These are phyloP conservation scores for Lepidiolamprologus cunningtoni DNA, from an alignment of 2,113 vertebrate species.

Conservation along the genomic window DNA sequence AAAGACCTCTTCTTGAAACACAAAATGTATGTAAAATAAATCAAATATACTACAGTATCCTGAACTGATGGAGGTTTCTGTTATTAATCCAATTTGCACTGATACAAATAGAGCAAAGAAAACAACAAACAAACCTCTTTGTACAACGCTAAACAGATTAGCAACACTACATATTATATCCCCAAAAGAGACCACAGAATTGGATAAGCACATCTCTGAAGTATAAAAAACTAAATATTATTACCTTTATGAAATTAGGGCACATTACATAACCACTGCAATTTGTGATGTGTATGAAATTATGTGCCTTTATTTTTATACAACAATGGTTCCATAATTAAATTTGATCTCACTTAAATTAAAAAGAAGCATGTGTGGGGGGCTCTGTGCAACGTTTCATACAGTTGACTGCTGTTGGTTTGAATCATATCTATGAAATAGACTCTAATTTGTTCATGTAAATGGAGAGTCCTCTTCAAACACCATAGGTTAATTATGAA, in stretches of 20 bases:
- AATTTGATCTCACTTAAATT: neutral
- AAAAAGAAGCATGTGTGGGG: neutral
- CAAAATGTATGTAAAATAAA: neutral
- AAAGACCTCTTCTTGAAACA: neutral
- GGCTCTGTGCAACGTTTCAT: neutral
- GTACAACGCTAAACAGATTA: neutral
- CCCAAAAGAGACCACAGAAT: neutral
- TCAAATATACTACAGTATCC: neutral
- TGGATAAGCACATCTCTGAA: neutral
- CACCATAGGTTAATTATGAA: neutral
- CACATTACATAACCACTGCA: neutral
- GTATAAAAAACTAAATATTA: neutral
- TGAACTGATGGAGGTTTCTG: neutral
- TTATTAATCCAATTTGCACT: neutral
- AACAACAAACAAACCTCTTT: neutral
- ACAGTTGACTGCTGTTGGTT: neutral
- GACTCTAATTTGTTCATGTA: neutral
- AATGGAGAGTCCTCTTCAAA: neutral
- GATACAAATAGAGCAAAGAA: neutral
- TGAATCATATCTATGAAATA: neutral
- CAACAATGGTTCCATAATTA: neutral
- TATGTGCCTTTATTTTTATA: neutral
- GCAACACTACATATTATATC: neutral
- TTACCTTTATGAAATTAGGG: neutral
- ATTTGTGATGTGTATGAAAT: neutral